These are phyloP conservation scores for Parelbella ahira DNA, from an alignment of 2,888 invertebrate species.

Conservation along the genomic window DNA sequence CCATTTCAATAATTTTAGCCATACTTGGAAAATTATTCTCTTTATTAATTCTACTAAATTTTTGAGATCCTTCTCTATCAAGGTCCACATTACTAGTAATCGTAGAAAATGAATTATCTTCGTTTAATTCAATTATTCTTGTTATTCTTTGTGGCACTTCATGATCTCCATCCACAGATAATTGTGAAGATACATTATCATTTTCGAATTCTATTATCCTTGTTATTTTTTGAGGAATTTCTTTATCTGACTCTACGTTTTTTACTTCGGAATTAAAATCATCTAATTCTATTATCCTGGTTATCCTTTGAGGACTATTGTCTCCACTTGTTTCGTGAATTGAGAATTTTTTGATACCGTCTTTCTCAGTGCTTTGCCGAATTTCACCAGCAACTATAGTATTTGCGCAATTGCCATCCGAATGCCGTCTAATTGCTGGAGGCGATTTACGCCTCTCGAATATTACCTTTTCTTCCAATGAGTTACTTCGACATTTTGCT, in stretches of 20 bases:
- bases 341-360: conserved; percentile 40
- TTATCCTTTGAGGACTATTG: conserved; percentile 64
- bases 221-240: conserved; percentile 66
- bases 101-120: conserved; percentile 62
- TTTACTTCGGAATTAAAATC: conserved; percentile 46
- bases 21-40: conserved; percentile 68
- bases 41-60: conserved; percentile 64
- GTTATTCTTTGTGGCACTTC: conserved; percentile 64
- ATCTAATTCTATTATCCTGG: conserved; percentile 72
- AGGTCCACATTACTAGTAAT: conserved; percentile 52
- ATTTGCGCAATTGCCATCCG: conserved; percentile 52
- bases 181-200: conserved; percentile 48
- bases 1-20: conserved; percentile 76
- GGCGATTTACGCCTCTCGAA: conserved; percentile 57
- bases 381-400: conserved; percentile 49
- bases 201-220: conserved; percentile 71
- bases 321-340: conserved; percentile 40
- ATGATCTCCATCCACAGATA: conserved; percentile 49
- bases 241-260: conserved; percentile 51
- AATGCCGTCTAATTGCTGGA: conserved; percentile 50
- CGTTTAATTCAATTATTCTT: conserved; percentile 66
- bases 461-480: conserved; percentile 68
- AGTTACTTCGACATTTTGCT: conserved; percentile 69
- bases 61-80: conserved; percentile 57
- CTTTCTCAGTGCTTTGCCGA: conserved; percentile 41